A percentile compares a stretch with the other conserved stretches of the same genome.
phyloP scores from a whole-genome alignment of 2,888 invertebrate species.

The Campaea margaritaria region DNA sequence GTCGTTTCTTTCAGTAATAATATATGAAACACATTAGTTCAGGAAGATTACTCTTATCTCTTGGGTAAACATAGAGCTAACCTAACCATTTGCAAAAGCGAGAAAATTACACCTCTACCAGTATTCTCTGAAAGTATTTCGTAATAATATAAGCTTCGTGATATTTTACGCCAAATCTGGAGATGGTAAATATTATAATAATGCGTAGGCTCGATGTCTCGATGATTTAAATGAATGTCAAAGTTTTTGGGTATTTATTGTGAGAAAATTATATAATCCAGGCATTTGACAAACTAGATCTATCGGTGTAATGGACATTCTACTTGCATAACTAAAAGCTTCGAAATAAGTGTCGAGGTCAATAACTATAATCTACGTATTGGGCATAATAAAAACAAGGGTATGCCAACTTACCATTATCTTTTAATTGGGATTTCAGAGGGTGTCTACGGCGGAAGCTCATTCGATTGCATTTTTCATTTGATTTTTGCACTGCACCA shows the following conservation, averaged over 20 bases:
- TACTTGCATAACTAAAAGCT: too few species aligned
- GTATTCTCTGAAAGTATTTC: too few species aligned
- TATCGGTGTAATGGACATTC: too few species aligned
- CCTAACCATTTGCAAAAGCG: constrained; percentile 11
- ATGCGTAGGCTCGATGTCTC: too few species aligned
- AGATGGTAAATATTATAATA: too few species aligned
- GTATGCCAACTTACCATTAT: constrained; percentile 51
- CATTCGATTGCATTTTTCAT: constrained; percentile 33
- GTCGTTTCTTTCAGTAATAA: constrained; percentile 26
- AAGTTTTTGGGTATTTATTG: too few species aligned
- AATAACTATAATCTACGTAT: background rate
- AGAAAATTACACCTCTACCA: constrained; percentile 32
- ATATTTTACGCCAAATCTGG: too few species aligned
- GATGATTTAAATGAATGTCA: too few species aligned
- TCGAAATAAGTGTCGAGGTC: background rate
- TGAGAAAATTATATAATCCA: too few species aligned
- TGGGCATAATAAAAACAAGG: constrained; percentile 12
- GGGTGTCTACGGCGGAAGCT: constrained; percentile 2
- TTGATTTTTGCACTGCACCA: constrained; percentile 26
- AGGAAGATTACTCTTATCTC: constrained; percentile 41
- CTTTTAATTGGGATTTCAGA: constrained; percentile 19
- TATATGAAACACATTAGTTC: constrained; percentile 33
- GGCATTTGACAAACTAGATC: too few species aligned
- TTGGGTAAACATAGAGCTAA: constrained; percentile 19
- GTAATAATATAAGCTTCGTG: too few species aligned